These are phyloP conservation scores for Hormiphora californensis DNA, from an alignment of 37 sponge, comb jelly and placozoan species.

Conservation along the genomic window DNA sequence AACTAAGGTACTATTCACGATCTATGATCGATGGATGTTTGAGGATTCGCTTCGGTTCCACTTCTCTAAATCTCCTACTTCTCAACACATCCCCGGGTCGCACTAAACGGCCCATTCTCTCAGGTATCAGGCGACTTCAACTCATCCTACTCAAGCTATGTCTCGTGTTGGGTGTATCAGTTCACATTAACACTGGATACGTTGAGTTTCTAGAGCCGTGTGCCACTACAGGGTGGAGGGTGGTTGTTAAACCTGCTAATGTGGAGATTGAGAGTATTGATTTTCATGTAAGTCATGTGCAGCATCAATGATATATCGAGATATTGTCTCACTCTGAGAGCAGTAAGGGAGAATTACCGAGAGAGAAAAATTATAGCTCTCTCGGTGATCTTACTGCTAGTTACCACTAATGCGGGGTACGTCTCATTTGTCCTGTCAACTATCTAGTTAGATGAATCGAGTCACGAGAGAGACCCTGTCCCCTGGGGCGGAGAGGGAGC, in stretches of 20 bases:
- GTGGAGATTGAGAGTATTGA: neutral
- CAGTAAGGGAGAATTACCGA: too few relatives aligned
- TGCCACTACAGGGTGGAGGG: neutral
- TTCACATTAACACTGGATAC: conserved; percentile 12
- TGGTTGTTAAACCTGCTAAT: conserved; percentile 4
- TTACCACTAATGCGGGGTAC: too few relatives aligned
- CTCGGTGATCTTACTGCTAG: too few relatives aligned
- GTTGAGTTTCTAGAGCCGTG: conserved; percentile 25
- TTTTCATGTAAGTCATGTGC: conserved; percentile 8
- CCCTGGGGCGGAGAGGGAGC: too few relatives aligned
- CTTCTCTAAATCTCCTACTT: neutral
- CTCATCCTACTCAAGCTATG: conserved; percentile 75
- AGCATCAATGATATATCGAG: too few relatives aligned
- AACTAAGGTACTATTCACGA: too few relatives aligned
- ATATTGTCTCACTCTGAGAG: too few relatives aligned
- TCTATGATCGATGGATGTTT: too few relatives aligned
- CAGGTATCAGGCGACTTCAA: conserved; percentile 83
- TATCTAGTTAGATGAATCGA: too few relatives aligned
- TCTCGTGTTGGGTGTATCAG: conserved; percentile 73
- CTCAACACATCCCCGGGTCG: neutral
- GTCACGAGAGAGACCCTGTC: too few relatives aligned
- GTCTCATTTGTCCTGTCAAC: too few relatives aligned
- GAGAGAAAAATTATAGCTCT: too few relatives aligned
- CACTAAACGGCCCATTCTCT: neutral
- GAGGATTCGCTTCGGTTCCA: neutral